phyloP scores from a whole-genome alignment of 2,113 vertebrate species.

The Siphamia tubifer region DNA sequence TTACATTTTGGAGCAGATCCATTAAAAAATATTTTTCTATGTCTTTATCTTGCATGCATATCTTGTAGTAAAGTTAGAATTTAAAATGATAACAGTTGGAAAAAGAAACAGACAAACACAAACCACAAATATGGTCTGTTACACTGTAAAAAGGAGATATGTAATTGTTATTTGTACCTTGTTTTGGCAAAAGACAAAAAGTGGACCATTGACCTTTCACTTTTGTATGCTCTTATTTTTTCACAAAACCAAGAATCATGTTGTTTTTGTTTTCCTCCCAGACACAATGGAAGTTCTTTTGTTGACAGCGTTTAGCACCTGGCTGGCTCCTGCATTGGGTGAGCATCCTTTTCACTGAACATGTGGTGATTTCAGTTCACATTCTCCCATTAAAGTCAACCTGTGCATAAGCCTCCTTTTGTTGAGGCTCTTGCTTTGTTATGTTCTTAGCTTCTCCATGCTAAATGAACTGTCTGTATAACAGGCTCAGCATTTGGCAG shows the following conservation, averaged over 20 bases:
- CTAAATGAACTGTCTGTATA: slow-evolving; percentile 50
- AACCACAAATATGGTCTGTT: too few species aligned
- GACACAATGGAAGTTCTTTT: slow-evolving; percentile 74
- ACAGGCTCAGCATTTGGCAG: slow-evolving; percentile 69
- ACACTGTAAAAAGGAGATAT: too few species aligned
- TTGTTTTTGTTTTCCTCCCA: slow-evolving; percentile 19
- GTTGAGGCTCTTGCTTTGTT: neutral
- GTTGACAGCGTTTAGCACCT: slow-evolving; percentile 65
- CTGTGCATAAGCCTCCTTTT: neutral
- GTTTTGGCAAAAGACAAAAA: too few species aligned
- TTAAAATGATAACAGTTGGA: too few species aligned
- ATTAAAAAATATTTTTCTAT: too few species aligned
- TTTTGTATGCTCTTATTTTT: too few species aligned
- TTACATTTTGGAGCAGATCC: too few species aligned
- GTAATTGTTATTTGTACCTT: too few species aligned
- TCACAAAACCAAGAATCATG: neutral
- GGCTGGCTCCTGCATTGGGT: slow-evolving; percentile 75
- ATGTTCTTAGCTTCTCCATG: neutral
- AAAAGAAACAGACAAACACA: too few species aligned
- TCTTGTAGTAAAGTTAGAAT: too few species aligned
- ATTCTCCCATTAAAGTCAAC: neutral
- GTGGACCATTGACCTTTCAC: too few species aligned
- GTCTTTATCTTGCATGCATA: too few species aligned
- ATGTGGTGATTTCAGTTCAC: neutral
- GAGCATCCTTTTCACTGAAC: slow-evolving; percentile 25